Evolutionary conservation across 1,140 invertebrate genomes (phyloP).

Genomic region (Lepidotrigona ventralis): DNA sequence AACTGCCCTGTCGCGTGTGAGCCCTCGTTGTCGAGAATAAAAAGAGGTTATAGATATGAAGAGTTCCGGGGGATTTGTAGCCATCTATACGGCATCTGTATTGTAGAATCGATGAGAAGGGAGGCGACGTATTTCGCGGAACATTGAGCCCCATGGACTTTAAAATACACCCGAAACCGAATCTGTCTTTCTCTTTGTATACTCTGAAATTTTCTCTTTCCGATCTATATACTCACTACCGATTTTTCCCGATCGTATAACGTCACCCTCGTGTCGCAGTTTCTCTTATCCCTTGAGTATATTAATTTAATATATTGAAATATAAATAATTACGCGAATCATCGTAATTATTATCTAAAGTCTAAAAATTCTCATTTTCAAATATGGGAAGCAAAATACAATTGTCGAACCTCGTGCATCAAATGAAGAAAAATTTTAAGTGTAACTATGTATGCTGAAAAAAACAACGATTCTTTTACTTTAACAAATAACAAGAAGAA

Average conservation of each 20-base stretch:
- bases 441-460: too few species aligned
- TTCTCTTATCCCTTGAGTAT: neutral
- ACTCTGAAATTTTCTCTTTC: neutral
- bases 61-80: constrained; percentile 71
- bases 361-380: too few species aligned
- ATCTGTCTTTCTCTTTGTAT: constrained; percentile 55
- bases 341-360: too few species aligned
- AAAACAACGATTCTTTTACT: too few species aligned
- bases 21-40: constrained; percentile 48
- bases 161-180: constrained; percentile 64
- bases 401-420: too few species aligned
- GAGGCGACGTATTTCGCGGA: constrained; percentile 70
- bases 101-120: constrained; percentile 49
- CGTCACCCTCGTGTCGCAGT: constrained; percentile 3
- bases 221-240: neutral
- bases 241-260: constrained; percentile 1
- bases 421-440: too few species aligned
- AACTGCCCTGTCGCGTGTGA: constrained; percentile 57
- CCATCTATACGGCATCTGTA: constrained; percentile 68
- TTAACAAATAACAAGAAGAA: too few species aligned
- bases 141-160: constrained; percentile 73
- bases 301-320: too few species aligned
- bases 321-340: too few species aligned
- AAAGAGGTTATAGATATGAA: constrained; percentile 71
- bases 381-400: too few species aligned